Evolutionary conservation across 2,888 invertebrate genomes (phyloP).

Genomic region (Actias luna): DNA sequence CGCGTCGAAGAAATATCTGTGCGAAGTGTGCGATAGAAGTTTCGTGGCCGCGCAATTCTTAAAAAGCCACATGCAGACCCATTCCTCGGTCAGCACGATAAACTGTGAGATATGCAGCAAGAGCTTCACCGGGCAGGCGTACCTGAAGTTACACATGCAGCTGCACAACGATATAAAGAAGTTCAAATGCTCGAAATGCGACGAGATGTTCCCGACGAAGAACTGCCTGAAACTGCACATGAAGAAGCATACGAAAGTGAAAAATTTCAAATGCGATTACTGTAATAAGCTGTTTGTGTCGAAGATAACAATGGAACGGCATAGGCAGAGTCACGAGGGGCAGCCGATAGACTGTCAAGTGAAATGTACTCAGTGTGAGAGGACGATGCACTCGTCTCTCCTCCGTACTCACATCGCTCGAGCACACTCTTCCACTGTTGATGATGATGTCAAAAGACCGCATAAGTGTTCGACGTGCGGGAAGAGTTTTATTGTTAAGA

Average conservation of each 20-base stretch:
- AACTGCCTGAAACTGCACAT: slow-evolving; percentile 75
- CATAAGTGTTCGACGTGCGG: slow-evolving; percentile 74
- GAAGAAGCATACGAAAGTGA: slow-evolving; percentile 77
- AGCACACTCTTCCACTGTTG: slow-evolving; percentile 61
- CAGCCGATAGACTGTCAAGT: slow-evolving; percentile 74
- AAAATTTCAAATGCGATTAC: slow-evolving; percentile 75
- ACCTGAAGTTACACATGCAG: slow-evolving; percentile 75
- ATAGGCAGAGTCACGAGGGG: slow-evolving; percentile 68
- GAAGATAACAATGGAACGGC: slow-evolving; percentile 76
- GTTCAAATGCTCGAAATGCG: slow-evolving; percentile 74
- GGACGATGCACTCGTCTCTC: slow-evolving; percentile 70
- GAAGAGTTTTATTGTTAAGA: slow-evolving; percentile 74
- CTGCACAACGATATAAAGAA: slow-evolving; percentile 75
- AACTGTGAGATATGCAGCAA: slow-evolving; percentile 74
- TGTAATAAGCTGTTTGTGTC: slow-evolving; percentile 74
- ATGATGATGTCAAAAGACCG: slow-evolving; percentile 72
- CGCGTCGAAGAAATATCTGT: slow-evolving; percentile 66
- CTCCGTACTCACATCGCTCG: slow-evolving; percentile 65
- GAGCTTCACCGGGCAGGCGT: slow-evolving; percentile 74
- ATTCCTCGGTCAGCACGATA: slow-evolving; percentile 67
- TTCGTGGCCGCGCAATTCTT: slow-evolving; percentile 76
- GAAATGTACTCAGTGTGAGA: slow-evolving; percentile 71
- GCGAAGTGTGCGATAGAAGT: slow-evolving; percentile 72
- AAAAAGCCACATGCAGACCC: slow-evolving; percentile 77
- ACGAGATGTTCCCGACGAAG: slow-evolving; percentile 75